Percentiles rank a stretch among this genome's conserved stretches.
Conservation (phyloP, 2,797 vertebrate genomes). For the Acanthurus tractus region DNA sequence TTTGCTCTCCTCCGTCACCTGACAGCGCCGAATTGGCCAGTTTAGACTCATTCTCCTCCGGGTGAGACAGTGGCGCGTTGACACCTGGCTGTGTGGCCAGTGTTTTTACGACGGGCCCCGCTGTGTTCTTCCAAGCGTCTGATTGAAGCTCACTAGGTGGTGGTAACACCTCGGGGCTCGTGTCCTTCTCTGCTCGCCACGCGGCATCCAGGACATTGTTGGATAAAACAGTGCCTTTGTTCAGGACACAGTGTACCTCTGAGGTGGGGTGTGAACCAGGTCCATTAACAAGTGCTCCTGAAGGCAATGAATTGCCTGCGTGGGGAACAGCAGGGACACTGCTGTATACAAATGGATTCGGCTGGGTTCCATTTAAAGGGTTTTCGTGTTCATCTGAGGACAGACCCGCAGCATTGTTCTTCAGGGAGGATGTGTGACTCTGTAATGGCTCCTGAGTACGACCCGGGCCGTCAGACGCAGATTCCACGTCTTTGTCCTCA, state of each 20-base stretch:
- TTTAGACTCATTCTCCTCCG: conserved; percentile 88
- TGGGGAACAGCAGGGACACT: conserved; percentile 92
- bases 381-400: conserved; percentile 93
- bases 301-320: conserved; percentile 91
- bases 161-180: conserved; percentile 87
- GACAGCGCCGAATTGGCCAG: conserved; percentile 86
- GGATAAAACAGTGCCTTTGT: conserved; percentile 91
- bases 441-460: conserved; percentile 89
- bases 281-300: conserved; percentile 97
- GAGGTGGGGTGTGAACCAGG: conserved; percentile 95
- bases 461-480: conserved; percentile 86
- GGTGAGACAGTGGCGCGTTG: conserved; percentile 91
- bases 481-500: conserved; percentile 89
- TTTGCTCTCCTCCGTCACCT: conserved; percentile 87
- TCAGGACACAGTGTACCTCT: conserved; percentile 92
- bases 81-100: conserved; percentile 91
- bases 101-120: conserved; percentile 92
- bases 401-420: conserved; percentile 88
- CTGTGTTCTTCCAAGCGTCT: conserved; percentile 90
- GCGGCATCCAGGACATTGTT: conserved; percentile 89
- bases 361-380: conserved; percentile 97
- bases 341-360: conserved; percentile 92
- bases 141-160: conserved; percentile 93
- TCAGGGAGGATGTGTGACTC: conserved; percentile 88
- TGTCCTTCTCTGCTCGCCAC: conserved; percentile 87